phyloP scores from a whole-genome alignment of 2,888 invertebrate species.

The Eupithecia dodoneata region DNA sequence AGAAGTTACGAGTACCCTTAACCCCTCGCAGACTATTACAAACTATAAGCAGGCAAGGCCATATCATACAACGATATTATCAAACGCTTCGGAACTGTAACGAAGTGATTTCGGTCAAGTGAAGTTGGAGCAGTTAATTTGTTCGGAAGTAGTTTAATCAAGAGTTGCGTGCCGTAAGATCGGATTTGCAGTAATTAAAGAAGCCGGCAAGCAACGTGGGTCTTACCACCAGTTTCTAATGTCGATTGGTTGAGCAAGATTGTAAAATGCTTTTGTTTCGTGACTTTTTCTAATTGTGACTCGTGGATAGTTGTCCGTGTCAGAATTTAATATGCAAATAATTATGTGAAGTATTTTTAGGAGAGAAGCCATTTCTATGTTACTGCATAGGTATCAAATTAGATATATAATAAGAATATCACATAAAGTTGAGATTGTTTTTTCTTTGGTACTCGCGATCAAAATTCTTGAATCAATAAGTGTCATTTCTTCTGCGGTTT shows the following conservation, averaged over 20 bases:
- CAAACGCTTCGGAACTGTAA: conserved; percentile 40
- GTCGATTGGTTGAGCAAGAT: neutral
- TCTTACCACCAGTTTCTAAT: conserved; percentile 17
- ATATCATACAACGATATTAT: conserved; percentile 31
- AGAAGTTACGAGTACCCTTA: neutral
- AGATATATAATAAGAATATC: neutral
- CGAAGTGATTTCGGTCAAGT: conserved; percentile 50
- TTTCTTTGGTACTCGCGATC: neutral
- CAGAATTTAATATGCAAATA: neutral
- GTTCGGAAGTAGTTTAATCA: conserved; percentile 70
- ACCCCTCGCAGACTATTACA: conserved; percentile 4
- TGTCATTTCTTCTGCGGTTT: neutral
- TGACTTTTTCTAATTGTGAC: neutral
- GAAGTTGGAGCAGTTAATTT: conserved; percentile 54
- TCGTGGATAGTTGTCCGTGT: neutral
- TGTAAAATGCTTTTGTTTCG: neutral
- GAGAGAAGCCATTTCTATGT: neutral
- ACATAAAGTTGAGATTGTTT: neutral
- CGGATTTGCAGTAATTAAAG: conserved; percentile 69
- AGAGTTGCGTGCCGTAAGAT: conserved; percentile 53
- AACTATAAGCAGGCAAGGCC: conserved; percentile 28
- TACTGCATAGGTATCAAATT: too few species aligned
- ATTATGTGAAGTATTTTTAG: neutral
- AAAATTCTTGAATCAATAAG: neutral
- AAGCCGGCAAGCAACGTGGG: conserved; percentile 54